A percentile compares a stretch with the other conserved stretches of the same genome.
Evolutionary conservation across 2,797 vertebrate species (phyloP).

Genomic region (Malurus splendens): DNA sequence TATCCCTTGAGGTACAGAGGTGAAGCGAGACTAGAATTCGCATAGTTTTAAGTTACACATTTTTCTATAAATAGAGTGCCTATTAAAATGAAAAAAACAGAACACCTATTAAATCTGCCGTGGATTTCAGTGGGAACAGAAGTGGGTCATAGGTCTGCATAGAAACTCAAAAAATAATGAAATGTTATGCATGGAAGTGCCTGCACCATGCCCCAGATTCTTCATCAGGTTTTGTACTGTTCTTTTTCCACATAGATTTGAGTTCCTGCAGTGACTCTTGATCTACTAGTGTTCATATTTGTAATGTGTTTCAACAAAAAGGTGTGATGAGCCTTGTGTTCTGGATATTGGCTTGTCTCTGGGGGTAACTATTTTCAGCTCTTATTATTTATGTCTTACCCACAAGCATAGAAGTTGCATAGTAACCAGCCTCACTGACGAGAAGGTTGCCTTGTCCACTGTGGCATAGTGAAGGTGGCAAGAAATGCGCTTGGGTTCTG

Average conservation of each 20-base stretch:
- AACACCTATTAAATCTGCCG: constrained; percentile 44
- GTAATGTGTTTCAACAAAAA: background rate
- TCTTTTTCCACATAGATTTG: constrained; percentile 39
- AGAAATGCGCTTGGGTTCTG: background rate
- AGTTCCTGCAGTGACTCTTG: constrained; percentile 14
- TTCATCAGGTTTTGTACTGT: background rate
- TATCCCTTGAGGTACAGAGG: background rate
- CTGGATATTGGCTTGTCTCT: constrained; percentile 18
- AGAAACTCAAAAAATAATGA: constrained; percentile 11
- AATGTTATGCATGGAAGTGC: constrained; percentile 12
- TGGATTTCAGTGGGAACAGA: constrained; percentile 45
- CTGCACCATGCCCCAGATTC: constrained; percentile 47
- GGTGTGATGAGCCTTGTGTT: constrained; percentile 11
- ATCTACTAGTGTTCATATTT: background rate
- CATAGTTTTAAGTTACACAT: constrained; percentile 34
- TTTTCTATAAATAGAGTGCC: constrained; percentile 59
- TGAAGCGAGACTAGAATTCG: constrained; percentile 21
- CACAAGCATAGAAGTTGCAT: background rate
- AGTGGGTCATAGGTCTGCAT: constrained; percentile 50
- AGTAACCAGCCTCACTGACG: background rate
- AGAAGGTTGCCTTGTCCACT: background rate
- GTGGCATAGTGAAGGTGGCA: background rate
- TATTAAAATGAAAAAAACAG: constrained; percentile 57
- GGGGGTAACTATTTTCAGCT: background rate
- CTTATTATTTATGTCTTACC: background rate